Base-by-base conservation (phyloP, 2,888 invertebrate species). In the Pristionchus mayeri region DNA sequence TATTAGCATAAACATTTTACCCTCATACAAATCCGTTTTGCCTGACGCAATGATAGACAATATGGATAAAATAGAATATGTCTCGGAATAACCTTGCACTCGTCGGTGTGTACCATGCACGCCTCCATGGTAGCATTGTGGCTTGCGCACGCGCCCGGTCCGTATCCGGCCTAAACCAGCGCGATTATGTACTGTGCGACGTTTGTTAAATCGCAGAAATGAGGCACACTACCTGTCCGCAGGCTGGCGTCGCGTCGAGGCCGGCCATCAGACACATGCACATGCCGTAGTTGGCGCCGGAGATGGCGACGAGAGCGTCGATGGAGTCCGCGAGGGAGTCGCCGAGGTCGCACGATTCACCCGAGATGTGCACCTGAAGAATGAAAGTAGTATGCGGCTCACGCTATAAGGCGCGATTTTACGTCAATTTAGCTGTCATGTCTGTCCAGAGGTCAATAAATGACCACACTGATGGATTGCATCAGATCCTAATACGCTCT, bases 251-350 rank as follows among this genome's bases (percentile, higher is more conserved):
- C 13, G 16, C 44, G 9, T 30, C n/a, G 48, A 82, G 27, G 0
- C 63, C 81, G 30, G 40, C 48, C 63, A 82, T 44, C 21, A 82
- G 81, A 40, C 90, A 90, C n/a, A 87, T 75, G 85, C 89, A 90
- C 88, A 90, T 88, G 76, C 90, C 90, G 85, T 87, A 88, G 85
- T 90, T 89, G 21, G 89, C 90, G 30, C 88, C 86, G 16, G 90
- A 85, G n/a, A 90, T 80, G 0, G 87, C 85, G 27, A 90, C 82
- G 7, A 90, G 86, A 4, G 88, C 86, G 27, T 88, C 88, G 52
- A 90, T 48, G n/a, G 44, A 44, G 21, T 27, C 63, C 13, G 63
- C 16, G 44, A 82, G n/a, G 11, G 60, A 18, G 30, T 44, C 81
- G 13, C 63, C 81, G 1, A 82, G 44, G 44, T 82, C 48, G 63